Conservation (phyloP, 2,113 vertebrate genomes). For the Machaerirhynchus nigripectus region DNA sequence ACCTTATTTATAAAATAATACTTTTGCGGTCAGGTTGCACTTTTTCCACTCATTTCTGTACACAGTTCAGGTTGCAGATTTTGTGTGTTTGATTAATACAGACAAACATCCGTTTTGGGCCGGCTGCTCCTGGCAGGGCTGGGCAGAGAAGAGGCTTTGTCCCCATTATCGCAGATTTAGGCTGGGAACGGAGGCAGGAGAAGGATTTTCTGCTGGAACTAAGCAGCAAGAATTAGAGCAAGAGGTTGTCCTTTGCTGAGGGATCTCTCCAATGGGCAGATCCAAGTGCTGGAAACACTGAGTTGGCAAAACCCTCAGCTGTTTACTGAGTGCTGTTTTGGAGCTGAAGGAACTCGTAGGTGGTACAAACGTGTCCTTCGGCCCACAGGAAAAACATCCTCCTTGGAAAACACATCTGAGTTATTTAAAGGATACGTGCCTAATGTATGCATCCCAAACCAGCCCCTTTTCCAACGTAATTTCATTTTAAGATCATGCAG, state of each 20-base stretch:
- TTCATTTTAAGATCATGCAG: background rate
- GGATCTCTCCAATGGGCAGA: background rate
- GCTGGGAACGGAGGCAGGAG: background rate
- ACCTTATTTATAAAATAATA: conserved; percentile 76
- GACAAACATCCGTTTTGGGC: conserved; percentile 9
- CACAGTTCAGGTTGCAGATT: conserved; percentile 54
- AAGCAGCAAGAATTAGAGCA: background rate
- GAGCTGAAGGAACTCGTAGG: background rate
- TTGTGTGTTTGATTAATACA: conserved; percentile 50
- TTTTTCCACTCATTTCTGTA: conserved; percentile 66
- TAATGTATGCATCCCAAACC: background rate
- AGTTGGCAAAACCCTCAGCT: background rate
- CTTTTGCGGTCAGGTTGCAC: conserved; percentile 67
- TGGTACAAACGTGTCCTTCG: background rate
- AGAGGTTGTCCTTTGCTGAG: background rate
- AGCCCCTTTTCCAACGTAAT: background rate
- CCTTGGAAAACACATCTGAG: background rate
- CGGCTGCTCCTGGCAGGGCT: background rate
- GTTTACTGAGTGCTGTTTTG: background rate
- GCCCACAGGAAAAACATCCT: background rate
- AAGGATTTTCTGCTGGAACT: background rate
- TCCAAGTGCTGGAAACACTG: background rate
- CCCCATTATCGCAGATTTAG: background rate
- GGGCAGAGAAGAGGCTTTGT: background rate
- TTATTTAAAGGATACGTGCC: background rate